Conservation (phyloP, 2,888 invertebrate genomes). For the Agriopis leucophaearia region DNA sequence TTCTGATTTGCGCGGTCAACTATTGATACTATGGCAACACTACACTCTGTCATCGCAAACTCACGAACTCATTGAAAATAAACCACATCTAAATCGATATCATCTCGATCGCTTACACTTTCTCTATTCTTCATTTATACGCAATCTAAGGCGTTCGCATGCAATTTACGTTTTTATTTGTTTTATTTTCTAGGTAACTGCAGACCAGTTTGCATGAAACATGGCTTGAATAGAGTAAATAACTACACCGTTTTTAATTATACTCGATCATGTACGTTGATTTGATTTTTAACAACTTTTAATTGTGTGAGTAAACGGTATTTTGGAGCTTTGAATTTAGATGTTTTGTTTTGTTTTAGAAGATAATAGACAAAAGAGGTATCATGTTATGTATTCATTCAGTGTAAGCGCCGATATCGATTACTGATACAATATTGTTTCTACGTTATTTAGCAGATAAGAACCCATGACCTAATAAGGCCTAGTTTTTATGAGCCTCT, state of each 20-base stretch:
- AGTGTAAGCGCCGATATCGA: conserved; percentile 55
- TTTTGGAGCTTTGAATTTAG: not conserved
- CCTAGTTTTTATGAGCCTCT: conserved; percentile 47
- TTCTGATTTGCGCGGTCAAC: no score
- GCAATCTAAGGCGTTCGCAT: conserved; percentile 57
- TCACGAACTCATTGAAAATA: conserved; percentile 41
- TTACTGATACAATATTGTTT: conserved; percentile 68
- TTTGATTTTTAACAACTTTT: conserved; percentile 29
- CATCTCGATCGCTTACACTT: conserved; percentile 37
- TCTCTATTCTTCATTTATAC: conserved; percentile 17
- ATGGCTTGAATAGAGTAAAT: conserved; percentile 77
- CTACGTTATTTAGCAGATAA: conserved; percentile 64
- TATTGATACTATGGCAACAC: no score
- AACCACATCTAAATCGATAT: conserved; percentile 44
- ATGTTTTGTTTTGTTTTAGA: conserved; percentile 43
- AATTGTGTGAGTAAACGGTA: conserved; percentile 27
- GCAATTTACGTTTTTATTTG: conserved; percentile 57
- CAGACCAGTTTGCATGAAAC: conserved; percentile 77
- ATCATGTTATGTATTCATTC: conserved; percentile 43
- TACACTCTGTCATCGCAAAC: conserved; percentile 10
- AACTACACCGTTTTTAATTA: conserved; percentile 69
- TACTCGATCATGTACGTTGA: conserved; percentile 79
- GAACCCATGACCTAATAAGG: conserved; percentile 52
- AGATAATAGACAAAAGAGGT: conserved; percentile 41
- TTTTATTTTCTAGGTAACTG: conserved; percentile 77